These are phyloP conservation scores for Cecidostiba fungosa DNA, from an alignment of 2,888 invertebrate genomes.

Conservation along the genomic window DNA sequence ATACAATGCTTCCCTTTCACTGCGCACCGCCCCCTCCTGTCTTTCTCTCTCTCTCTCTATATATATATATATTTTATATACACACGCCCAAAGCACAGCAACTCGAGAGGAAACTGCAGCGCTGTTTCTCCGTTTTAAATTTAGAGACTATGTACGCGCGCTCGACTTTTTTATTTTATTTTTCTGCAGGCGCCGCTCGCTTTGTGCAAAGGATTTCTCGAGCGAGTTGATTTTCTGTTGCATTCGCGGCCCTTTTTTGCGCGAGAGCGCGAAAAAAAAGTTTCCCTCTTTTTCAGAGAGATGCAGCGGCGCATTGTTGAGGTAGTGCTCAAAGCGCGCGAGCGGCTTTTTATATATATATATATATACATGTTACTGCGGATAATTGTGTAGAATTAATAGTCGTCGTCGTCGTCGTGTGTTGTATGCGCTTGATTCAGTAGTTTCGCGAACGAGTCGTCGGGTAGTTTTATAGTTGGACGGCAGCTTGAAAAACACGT, in stretches of 20 bases:
- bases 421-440: too few relatives aligned
- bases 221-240: too few relatives aligned
- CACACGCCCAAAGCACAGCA: neutral
- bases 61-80: neutral
- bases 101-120: neutral
- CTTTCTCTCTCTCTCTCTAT: conserved; percentile 59
- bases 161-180: neutral
- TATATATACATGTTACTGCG: too few relatives aligned
- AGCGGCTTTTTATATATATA: too few relatives aligned
- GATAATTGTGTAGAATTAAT: neutral
- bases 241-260: too few relatives aligned
- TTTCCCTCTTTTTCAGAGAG: too few relatives aligned
- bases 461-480: neutral
- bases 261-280: too few relatives aligned
- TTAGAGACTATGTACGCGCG: neutral
- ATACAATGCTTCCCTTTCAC: conserved; percentile 73
- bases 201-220: neutral
- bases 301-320: too few relatives aligned
- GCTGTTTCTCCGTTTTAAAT: neutral
- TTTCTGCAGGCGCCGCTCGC: neutral
- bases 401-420: too few relatives aligned
- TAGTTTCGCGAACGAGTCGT: neutral
- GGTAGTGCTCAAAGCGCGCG: too few relatives aligned
- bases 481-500: neutral
- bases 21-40: conserved; percentile 54